A percentile compares a stretch with the other conserved stretches of the same genome.
These are phyloP conservation scores for Oreochromis aureus DNA, from an alignment of 2,113 vertebrate genomes.

Conservation along the genomic window DNA sequence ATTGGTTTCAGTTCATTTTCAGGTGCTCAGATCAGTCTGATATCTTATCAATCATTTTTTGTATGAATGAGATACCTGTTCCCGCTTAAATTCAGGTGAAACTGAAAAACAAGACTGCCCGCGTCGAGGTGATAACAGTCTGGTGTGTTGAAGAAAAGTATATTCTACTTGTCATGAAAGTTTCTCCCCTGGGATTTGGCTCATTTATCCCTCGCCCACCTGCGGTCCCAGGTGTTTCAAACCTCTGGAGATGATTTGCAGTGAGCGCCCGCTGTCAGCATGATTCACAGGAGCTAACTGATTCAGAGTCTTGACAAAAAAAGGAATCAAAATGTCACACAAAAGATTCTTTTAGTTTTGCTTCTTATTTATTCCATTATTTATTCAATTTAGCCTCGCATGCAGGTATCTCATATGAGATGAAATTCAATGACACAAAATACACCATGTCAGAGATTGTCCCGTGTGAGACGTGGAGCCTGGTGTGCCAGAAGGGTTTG, in stretches of 20 bases:
- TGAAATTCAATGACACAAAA: not conserved
- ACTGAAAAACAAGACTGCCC: not conserved
- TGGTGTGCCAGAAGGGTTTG: not conserved
- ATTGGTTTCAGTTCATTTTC: not conserved
- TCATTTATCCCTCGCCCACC: not conserved
- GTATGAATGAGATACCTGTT: not conserved
- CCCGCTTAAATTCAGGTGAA: fast-evolving
- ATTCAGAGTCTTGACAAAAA: not conserved
- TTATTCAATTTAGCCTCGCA: not conserved
- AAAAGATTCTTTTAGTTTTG: not conserved
- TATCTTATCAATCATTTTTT: not conserved
- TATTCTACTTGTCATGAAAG: not conserved
- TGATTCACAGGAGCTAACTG: not conserved
- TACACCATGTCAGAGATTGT: not conserved
- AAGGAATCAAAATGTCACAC: not conserved
- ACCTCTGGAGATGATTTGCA: not conserved
- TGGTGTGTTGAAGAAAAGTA: not conserved
- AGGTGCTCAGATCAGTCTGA: not conserved
- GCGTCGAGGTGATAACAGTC: fast-evolving
- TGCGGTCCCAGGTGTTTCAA: not conserved
- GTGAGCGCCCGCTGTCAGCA: not conserved
- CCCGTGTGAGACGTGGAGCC: not conserved
- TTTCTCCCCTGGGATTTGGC: not conserved
- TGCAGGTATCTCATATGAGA: not conserved
- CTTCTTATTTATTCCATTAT: not conserved